phyloP scores from a whole-genome alignment of 2,797 vertebrate genomes.

The Macrochelys suwanniensis region DNA sequence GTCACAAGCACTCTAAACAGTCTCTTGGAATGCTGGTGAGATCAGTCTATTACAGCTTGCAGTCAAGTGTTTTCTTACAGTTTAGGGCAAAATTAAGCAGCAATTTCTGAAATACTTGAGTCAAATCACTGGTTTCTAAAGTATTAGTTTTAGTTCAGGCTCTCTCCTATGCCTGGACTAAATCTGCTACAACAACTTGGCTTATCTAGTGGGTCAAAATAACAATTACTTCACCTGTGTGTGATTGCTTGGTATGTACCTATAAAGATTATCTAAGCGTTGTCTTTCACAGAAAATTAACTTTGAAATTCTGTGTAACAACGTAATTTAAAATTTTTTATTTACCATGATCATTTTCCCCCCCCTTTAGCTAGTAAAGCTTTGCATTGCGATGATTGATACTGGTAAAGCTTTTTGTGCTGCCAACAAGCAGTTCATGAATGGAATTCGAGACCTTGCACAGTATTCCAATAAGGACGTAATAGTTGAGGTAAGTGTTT shows the following conservation, averaged over 20 bases:
- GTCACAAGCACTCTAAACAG: background rate
- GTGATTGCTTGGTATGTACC: background rate
- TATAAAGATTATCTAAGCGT: background rate
- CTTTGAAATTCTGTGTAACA: background rate
- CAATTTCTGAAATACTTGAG: background rate
- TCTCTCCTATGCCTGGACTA: background rate
- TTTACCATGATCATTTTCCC: background rate
- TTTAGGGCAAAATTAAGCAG: background rate
- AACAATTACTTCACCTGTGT: too few relatives aligned
- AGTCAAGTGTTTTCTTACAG: background rate
- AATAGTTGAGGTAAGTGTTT: slow-evolving; percentile 91
- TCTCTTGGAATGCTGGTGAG: background rate
- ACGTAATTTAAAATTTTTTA: background rate
- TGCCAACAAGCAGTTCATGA: slow-evolving; percentile 98
- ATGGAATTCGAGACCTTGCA: slow-evolving; percentile 94
- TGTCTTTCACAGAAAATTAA: background rate
- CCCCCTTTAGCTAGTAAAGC: slow-evolving; percentile 90
- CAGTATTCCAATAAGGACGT: slow-evolving; percentile 94
- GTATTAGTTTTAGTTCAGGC: background rate
- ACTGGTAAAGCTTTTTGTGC: slow-evolving; percentile 96
- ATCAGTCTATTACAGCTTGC: background rate
- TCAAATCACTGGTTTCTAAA: background rate
- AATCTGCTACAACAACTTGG: background rate
- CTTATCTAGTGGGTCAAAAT: background rate
- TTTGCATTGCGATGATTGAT: slow-evolving; percentile 98